These are phyloP conservation scores for Anguilla anguilla DNA, from an alignment of 2,797 vertebrate genomes.

Conservation along the genomic window DNA sequence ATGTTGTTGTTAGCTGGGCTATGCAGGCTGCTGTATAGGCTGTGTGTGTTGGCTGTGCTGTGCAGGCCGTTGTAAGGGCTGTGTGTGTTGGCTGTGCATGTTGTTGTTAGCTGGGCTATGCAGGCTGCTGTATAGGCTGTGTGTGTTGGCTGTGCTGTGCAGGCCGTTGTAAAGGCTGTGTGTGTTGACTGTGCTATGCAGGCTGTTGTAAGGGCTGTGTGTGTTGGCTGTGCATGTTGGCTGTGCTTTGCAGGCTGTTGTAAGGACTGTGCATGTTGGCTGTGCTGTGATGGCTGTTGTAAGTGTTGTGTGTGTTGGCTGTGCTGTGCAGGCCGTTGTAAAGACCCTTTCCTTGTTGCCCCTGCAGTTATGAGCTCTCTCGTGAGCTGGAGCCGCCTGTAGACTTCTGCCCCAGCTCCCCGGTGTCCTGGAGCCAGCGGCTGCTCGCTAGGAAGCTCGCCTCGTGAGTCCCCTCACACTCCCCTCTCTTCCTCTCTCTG, in stretches of 20 bases:
- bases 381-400: constrained; percentile 82
- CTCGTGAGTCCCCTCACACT: constrained; percentile 68
- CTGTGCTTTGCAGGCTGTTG: too few relatives aligned
- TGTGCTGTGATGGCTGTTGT: too few relatives aligned
- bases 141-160: neutral
- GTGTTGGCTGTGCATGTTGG: too few relatives aligned
- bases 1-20: too few relatives aligned
- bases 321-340: neutral
- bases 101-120: too few relatives aligned
- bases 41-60: too few relatives aligned
- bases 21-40: neutral
- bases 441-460: constrained; percentile 79
- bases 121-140: too few relatives aligned
- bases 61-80: neutral
- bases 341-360: neutral
- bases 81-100: constrained; percentile 8
- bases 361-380: constrained; percentile 80
- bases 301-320: neutral
- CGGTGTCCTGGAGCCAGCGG: constrained; percentile 69
- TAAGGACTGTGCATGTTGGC: too few relatives aligned
- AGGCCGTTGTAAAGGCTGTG: neutral
- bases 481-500: neutral
- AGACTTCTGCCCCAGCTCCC: constrained; percentile 82
- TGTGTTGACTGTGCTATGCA: neutral
- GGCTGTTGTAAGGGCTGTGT: neutral